Conservation (phyloP, 2,797 vertebrate species). For the Phaenicophaeus curvirostris region DNA sequence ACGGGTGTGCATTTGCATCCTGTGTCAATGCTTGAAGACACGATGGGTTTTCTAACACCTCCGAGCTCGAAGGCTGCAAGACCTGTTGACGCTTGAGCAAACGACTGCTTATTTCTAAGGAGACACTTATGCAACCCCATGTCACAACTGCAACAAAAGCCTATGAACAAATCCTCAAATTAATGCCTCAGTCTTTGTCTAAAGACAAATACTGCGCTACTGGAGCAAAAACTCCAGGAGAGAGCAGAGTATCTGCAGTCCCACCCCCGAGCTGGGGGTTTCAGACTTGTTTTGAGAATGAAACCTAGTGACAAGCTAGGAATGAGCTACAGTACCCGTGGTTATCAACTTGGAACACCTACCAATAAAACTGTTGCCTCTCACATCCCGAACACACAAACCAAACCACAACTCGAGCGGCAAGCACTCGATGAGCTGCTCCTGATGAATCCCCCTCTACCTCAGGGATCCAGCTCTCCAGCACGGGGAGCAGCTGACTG, state of each 20-base stretch:
- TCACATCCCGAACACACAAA: not conserved
- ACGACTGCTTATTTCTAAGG: not conserved
- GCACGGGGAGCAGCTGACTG: not conserved
- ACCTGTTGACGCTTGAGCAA: not conserved
- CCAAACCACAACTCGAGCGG: not conserved
- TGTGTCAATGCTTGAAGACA: not conserved
- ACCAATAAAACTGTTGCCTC: not conserved
- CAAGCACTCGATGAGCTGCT: not conserved
- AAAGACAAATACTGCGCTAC: not conserved
- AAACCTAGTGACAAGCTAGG: not conserved
- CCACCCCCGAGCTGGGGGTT: not conserved
- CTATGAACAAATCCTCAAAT: not conserved
- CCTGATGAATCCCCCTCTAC: not conserved
- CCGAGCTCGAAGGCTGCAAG: not conserved
- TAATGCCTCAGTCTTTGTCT: not conserved
- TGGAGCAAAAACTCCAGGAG: not conserved
- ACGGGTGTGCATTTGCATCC: too few species aligned
- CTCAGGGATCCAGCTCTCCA: not conserved
- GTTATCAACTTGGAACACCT: not conserved
- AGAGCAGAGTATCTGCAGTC: not conserved
- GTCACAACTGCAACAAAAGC: not conserved
- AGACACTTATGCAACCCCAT: not conserved
- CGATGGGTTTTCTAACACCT: fast-evolving
- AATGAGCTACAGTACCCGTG: not conserved
- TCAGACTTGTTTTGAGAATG: not conserved